phyloP scores from a whole-genome alignment of 2,888 invertebrate genomes.

The Orthonychiurus folsomi region DNA sequence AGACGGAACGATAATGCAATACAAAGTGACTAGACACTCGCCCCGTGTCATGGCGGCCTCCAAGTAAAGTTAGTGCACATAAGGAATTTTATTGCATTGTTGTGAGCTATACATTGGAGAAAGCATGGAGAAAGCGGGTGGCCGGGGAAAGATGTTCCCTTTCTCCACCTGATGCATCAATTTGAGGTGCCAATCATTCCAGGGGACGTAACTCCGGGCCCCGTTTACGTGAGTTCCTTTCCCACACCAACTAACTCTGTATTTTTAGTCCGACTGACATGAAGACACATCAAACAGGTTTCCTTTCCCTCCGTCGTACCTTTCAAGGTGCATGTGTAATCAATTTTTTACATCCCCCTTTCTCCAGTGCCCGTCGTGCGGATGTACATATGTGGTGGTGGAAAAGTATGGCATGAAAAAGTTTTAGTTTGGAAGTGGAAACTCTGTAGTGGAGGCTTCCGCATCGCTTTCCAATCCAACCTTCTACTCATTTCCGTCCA shows the following conservation, averaged over 20 bases:
- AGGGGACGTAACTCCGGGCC: slow-evolving; percentile 5
- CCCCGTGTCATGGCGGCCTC: too few relatives aligned
- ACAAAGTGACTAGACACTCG: too few relatives aligned
- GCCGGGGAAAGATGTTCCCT: slow-evolving; percentile 18
- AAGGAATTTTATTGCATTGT: not conserved
- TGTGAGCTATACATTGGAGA: too few relatives aligned
- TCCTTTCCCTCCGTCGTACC: not conserved
- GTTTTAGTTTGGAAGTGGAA: not conserved
- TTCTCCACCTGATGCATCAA: slow-evolving; percentile 27
- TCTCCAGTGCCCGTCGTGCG: not conserved
- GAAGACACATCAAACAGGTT: slow-evolving; percentile 22
- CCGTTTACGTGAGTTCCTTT: slow-evolving; percentile 7
- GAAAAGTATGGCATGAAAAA: too few relatives aligned
- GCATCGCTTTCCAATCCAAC: not conserved
- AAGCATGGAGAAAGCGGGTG: slow-evolving; percentile 8
- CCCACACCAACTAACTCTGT: slow-evolving; percentile 4
- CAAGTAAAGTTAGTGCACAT: too few relatives aligned
- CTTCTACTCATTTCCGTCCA: slow-evolving; percentile 1
- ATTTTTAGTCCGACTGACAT: slow-evolving; percentile 14
- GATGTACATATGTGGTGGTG: too few relatives aligned
- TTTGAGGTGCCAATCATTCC: slow-evolving; percentile 28
- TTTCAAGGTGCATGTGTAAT: slow-evolving; percentile 8
- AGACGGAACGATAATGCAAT: too few relatives aligned
- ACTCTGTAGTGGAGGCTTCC: not conserved
- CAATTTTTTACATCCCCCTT: slow-evolving; percentile 12